Conservation (phyloP, 2,113 vertebrate genomes). For the Edolisoma coerulescens region DNA sequence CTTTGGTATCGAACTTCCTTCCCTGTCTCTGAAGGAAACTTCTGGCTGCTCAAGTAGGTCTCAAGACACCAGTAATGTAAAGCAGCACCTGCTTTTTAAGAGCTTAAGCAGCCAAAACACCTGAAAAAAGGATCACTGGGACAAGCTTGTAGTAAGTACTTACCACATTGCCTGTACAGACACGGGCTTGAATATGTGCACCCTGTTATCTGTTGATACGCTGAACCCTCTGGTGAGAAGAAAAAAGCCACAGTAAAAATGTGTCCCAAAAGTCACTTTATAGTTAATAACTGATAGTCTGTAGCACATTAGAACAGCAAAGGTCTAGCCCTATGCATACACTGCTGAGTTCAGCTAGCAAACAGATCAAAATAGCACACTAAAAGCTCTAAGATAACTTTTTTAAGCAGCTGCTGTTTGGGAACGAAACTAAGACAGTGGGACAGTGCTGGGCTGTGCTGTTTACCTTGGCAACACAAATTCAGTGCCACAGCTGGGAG, state of each 20-base stretch:
- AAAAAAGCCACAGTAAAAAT: neutral
- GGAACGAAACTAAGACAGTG: conserved; percentile 1
- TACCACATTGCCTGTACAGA: conserved; percentile 99
- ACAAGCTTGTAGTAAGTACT: conserved; percentile 35
- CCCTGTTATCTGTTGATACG: conserved; percentile 92
- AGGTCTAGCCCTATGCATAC: conserved; percentile 2
- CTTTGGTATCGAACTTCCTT: neutral
- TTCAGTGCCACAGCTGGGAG: conserved; percentile 49
- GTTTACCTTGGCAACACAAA: conserved; percentile 63
- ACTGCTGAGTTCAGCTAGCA: conserved; percentile 27
- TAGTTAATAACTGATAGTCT: neutral
- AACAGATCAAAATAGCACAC: conserved; percentile 9
- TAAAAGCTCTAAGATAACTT: conserved; percentile 43
- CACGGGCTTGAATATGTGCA: conserved; percentile 97
- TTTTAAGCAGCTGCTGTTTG: conserved; percentile 19
- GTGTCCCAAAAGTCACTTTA: neutral
- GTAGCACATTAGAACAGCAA: neutral
- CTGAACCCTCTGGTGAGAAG: conserved; percentile 84
- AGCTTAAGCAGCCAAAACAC: neutral
- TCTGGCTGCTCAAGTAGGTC: neutral
- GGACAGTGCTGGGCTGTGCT: conserved; percentile 31
- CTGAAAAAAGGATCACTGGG: neutral
- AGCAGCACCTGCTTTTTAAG: conserved; percentile 1
- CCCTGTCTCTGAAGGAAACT: neutral
- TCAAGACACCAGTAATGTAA: neutral